These are phyloP conservation scores for Pseudolycoriella hygida DNA, from an alignment of 2,888 invertebrate species.

Conservation along the genomic window DNA sequence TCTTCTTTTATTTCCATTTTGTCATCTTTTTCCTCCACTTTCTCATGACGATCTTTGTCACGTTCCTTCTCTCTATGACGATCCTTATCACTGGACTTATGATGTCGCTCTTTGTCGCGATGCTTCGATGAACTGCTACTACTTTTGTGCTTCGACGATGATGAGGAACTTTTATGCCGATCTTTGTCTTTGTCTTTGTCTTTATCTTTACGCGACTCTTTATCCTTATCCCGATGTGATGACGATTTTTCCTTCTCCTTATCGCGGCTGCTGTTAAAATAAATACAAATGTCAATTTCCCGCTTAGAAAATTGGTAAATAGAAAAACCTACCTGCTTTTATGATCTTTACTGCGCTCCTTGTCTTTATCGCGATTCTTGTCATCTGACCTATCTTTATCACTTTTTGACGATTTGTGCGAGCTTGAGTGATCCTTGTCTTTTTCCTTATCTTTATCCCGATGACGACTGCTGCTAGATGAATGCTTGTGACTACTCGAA, in stretches of 20 bases:
- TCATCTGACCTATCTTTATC: constrained; percentile 20
- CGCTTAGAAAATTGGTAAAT: too few relatives aligned
- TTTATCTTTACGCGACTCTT: constrained; percentile 20
- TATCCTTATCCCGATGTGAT: constrained; percentile 9
- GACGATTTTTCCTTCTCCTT: constrained; percentile 2
- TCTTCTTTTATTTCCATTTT: constrained; percentile 14
- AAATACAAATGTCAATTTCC: background rate
- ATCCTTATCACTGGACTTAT: background rate
- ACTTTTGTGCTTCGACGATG: constrained; percentile 15
- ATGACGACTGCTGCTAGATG: constrained; percentile 12
- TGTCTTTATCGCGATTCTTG: constrained; percentile 28
- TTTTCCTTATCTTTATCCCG: background rate
- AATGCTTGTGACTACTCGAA: constrained; percentile 18
- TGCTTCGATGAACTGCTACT: constrained; percentile 4
- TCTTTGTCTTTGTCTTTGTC: constrained; percentile 28
- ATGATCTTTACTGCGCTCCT: constrained; percentile 14
- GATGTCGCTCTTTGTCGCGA: constrained; percentile 4
- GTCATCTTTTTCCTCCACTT: background rate
- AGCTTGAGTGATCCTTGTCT: constrained; percentile 13
- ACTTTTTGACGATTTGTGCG: constrained; percentile 29
- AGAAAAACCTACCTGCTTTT: constrained; percentile 6
- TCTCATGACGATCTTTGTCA: constrained; percentile 16
- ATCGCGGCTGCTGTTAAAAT: constrained; percentile 1
- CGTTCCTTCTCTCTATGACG: constrained; percentile 20
- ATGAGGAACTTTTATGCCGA: constrained; percentile 18